Conservation (phyloP, 2,113 vertebrate species). For the Osmerus eperlanus region DNA sequence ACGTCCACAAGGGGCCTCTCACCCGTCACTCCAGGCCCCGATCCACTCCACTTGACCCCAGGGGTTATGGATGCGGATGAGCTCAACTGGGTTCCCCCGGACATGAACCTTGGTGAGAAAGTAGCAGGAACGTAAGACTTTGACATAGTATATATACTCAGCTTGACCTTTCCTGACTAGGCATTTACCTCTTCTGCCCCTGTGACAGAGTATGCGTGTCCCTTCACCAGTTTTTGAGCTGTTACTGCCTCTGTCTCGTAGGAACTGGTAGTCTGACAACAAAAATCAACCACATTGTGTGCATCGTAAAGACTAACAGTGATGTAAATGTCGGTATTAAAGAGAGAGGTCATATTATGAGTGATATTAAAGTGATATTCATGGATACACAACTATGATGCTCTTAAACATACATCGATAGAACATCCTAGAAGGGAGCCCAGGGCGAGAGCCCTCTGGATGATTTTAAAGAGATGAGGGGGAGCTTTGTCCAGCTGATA, state of each 20-base stretch:
- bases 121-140: background rate
- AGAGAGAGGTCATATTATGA: slow-evolving; percentile 10
- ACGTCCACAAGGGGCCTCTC: slow-evolving; percentile 26
- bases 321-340: no score
- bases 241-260: slow-evolving; percentile 76
- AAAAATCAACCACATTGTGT: background rate
- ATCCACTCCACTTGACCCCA: slow-evolving; percentile 89
- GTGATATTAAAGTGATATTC: no score
- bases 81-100: slow-evolving; percentile 29
- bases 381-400: no score
- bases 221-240: slow-evolving; percentile 78
- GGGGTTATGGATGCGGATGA: slow-evolving; percentile 76
- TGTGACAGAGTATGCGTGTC: slow-evolving; percentile 85
- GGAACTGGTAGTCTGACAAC: slow-evolving; percentile 57
- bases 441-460: slow-evolving; percentile 58
- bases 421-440: slow-evolving; percentile 74
- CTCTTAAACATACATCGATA: slow-evolving; percentile 59
- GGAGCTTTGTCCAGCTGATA: slow-evolving; percentile 73
- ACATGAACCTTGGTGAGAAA: slow-evolving; percentile 38
- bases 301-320: no score
- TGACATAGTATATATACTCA: background rate
- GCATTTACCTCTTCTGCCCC: slow-evolving; percentile 75
- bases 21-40: slow-evolving; percentile 87
- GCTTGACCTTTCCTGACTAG: background rate
- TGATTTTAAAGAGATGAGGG: slow-evolving; percentile 64